Conservation (phyloP, 2,888 invertebrate species). For the Blomia tropicalis region DNA sequence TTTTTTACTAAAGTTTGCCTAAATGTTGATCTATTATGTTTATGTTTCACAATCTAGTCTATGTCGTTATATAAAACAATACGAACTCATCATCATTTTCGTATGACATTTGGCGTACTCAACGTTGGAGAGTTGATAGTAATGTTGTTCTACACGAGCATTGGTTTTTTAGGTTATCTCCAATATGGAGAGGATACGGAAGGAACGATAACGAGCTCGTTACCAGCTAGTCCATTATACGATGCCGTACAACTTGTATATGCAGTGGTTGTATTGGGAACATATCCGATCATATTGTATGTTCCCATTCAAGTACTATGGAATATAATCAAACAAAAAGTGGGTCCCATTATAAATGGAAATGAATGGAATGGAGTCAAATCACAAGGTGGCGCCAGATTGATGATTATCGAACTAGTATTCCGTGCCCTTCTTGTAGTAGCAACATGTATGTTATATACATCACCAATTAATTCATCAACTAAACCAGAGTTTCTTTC, state of each 20-base stretch:
- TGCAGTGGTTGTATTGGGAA: constrained; percentile 69
- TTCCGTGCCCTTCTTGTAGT: constrained; percentile 54
- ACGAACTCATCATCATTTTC: neutral
- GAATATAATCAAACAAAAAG: constrained; percentile 45
- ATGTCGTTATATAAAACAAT: constrained; percentile 24
- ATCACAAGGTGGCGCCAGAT: constrained; percentile 47
- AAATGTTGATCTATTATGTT: too few species aligned
- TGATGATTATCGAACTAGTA: constrained; percentile 46
- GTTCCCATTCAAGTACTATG: constrained; percentile 78
- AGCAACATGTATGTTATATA: constrained; percentile 57
- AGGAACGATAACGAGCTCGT: constrained; percentile 10
- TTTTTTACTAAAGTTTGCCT: neutral
- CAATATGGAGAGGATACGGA: constrained; percentile 12
- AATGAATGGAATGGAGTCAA: constrained; percentile 36
- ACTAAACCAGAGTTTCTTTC: too few species aligned
- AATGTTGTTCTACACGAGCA: constrained; percentile 2
- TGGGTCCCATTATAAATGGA: constrained; percentile 28
- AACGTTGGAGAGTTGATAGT: constrained; percentile 9
- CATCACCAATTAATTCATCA: neutral
- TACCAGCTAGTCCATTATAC: neutral
- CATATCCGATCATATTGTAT: constrained; percentile 79
- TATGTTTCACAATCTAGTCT: constrained; percentile 11
- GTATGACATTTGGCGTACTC: constrained; percentile 17
- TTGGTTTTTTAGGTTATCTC: constrained; percentile 22
- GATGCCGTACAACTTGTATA: constrained; percentile 65